phyloP scores from a whole-genome alignment of 2,797 vertebrate species.

The Chelon labrosus region DNA sequence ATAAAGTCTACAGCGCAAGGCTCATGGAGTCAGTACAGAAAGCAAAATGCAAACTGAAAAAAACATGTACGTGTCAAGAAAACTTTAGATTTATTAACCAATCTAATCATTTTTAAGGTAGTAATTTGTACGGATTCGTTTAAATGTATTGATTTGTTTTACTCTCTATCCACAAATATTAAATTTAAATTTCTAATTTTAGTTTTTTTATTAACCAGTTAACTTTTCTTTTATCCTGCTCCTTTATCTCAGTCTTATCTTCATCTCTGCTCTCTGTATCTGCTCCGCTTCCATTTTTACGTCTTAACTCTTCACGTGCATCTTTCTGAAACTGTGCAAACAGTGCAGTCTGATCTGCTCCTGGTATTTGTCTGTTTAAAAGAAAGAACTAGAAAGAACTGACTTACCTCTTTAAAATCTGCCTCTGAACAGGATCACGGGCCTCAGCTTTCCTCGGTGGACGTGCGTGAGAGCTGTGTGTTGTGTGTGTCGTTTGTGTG shows the following conservation, averaged over 20 bases:
- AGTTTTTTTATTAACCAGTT: no score
- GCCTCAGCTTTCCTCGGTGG: constrained; percentile 28
- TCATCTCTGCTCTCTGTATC: no score
- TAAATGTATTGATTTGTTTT: no score
- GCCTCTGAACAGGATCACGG: constrained; percentile 24
- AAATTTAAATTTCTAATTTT: neutral
- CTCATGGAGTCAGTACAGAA: neutral
- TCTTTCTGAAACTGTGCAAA: no score
- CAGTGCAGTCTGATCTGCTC: neutral
- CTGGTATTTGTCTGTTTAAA: neutral
- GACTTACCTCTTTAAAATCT: constrained; percentile 52
- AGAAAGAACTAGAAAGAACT: neutral
- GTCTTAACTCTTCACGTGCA: no score
- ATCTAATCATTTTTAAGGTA: neutral
- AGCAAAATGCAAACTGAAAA: neutral
- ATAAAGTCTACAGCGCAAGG: no score
- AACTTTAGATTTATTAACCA: neutral
- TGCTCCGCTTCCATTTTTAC: no score
- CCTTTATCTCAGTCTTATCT: no score
- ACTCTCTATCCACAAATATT: neutral
- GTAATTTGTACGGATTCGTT: neutral
- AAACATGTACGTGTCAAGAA: no score
- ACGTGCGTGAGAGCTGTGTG: constrained; percentile 7
- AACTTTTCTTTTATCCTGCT: no score
- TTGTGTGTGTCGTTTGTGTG: constrained; percentile 16